These are phyloP conservation scores for Sinocyclocheilus anshuiensis DNA, from an alignment of 2,113 vertebrate species.

Conservation along the genomic window DNA sequence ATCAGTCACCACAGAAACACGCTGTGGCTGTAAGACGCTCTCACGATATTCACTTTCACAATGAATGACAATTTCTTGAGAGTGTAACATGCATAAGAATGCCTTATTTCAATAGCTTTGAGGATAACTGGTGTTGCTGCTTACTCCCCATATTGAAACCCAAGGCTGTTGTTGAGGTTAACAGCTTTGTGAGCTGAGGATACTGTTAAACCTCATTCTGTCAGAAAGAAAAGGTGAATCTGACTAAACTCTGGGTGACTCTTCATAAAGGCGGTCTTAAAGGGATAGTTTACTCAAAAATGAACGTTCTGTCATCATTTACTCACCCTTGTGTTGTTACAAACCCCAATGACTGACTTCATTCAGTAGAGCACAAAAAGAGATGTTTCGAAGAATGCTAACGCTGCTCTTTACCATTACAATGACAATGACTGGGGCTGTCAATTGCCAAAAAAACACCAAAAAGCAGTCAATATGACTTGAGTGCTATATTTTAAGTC, in stretches of 20 bases:
- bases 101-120: not conserved
- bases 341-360: no score
- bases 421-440: not conserved
- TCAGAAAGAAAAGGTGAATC: conserved; percentile 30
- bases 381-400: not conserved
- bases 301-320: no score
- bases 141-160: conserved; percentile 33
- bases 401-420: not conserved
- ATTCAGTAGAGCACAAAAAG: no score
- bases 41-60: not conserved
- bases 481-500: not conserved
- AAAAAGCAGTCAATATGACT: not conserved
- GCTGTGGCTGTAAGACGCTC: not conserved
- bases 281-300: not conserved
- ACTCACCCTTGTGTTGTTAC: no score
- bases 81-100: not conserved
- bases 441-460: not conserved
- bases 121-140: not conserved
- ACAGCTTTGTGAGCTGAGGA: conserved; percentile 21
- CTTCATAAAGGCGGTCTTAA: not conserved
- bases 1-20: not conserved
- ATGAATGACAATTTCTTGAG: not conserved
- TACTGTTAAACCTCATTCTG: conserved; percentile 31
- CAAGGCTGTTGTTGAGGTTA: conserved; percentile 45
- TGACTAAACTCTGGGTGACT: conserved; percentile 27